Evolutionary conservation across 2,113 vertebrate species (phyloP), one percentile per base, ranked within the genome.

Genomic region (Dunckerocampus dactyliophorus): DNA sequence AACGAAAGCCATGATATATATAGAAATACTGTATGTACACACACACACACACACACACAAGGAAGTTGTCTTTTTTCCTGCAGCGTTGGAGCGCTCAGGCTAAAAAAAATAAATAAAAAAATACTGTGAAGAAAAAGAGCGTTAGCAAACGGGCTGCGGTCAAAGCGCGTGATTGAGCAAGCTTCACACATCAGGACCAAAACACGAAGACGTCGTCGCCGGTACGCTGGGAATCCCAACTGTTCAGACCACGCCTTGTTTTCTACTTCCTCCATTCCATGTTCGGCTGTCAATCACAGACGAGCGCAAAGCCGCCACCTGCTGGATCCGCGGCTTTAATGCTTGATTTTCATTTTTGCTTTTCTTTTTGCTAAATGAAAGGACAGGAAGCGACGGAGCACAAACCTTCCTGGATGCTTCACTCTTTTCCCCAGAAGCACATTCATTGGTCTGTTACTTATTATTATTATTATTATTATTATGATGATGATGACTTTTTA

Each of bases 101-200:
- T 84, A 80, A 71, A 47, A n/a, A n/a, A n/a, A n/a, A n/a, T 84
- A 80, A 71, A 47, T n/a, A n/a, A n/a, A n/a, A 59, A 58, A 5
- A 77, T 82, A 84, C 87, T 87, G 87, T 87, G 88, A 87, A 89
- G 50, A 63, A 72, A 79, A 61, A 69, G 47, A 37, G 10, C 56
- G 65, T 46, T 15, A 39, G 59, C 65, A 62, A 54, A 39, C 8
- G 53, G 24, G 24, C 24, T 49, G 65, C 64, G 16, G 16, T 19
- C 47, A 48, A 19, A 1, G 37, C 37, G 48, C 39, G 59, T n/a
- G n/a, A n/a, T n/a, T n/a, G n/a, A n/a, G n/a, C n/a, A 31, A 74
- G 63, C 66, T 57, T 74, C 69, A 85, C 65, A 74, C 76, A 8
- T 34, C 6, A 76, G 81, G 87, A 90, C 88, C 88, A 89, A 85